Evolutionary conservation across 2,797 vertebrate species (phyloP).

Genomic region (Glyptemys insculpta): DNA sequence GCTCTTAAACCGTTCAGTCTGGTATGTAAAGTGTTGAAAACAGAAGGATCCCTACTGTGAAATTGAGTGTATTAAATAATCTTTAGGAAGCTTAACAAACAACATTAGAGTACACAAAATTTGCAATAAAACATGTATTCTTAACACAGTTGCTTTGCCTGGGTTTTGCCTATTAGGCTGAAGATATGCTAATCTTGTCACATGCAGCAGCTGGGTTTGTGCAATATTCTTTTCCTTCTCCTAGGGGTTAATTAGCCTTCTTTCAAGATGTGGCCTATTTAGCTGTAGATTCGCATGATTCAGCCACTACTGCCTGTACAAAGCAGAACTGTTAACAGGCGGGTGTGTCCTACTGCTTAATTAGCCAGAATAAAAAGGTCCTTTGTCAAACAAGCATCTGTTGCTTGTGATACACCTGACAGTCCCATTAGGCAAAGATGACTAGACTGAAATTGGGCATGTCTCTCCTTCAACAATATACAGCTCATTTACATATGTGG

Average conservation of each 20-base stretch:
- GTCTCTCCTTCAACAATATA: conserved; percentile 66
- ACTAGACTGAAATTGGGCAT: conserved; percentile 70
- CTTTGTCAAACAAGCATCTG: conserved; percentile 82
- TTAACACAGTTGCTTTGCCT: conserved; percentile 69
- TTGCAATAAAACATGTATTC: conserved; percentile 64
- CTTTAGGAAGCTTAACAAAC: conserved; percentile 62
- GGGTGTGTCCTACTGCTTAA: conserved; percentile 82
- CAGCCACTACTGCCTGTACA: conserved; percentile 68
- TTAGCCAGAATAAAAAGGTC: conserved; percentile 83
- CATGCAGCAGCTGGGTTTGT: conserved; percentile 75
- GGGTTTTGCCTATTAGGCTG: conserved; percentile 67
- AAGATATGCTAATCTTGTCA: conserved; percentile 77
- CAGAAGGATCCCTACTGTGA: conserved; percentile 64
- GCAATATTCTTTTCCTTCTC: conserved; percentile 73
- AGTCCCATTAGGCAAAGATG: conserved; percentile 78
- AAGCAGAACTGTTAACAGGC: conserved; percentile 77
- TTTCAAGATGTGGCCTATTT: conserved; percentile 79
- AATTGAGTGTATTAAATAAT: conserved; percentile 73
- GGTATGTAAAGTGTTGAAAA: conserved; percentile 59
- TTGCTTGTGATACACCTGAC: conserved; percentile 82
- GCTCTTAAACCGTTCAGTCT: conserved; percentile 70
- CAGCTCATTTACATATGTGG: conserved; percentile 60
- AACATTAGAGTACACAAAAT: conserved; percentile 50
- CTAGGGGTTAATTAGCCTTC: conserved; percentile 81
- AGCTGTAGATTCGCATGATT: conserved; percentile 75